Percentiles rank a stretch among this genome's conserved stretches.
Conservation (phyloP, 2,888 invertebrate species). For the Eurytoma californica region DNA sequence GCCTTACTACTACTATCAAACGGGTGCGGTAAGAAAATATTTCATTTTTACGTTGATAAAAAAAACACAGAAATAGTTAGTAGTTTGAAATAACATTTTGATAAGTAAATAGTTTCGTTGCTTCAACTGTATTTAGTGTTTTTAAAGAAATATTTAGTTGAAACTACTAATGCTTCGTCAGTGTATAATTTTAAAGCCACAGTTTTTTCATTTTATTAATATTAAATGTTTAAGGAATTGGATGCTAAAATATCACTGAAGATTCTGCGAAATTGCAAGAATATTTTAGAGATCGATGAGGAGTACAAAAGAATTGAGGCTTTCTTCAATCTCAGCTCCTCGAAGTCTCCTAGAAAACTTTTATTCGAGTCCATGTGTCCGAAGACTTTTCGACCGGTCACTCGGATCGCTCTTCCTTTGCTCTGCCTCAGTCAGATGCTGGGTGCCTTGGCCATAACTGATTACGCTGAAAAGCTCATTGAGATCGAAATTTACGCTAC, state of each 20-base stretch:
- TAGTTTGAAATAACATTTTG: too few species aligned
- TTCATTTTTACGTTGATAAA: too few species aligned
- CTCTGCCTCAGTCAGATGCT: conserved; percentile 60
- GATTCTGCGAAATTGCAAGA: conserved; percentile 49
- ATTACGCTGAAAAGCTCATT: conserved; percentile 55
- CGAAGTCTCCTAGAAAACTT: neutral
- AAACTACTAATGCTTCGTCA: too few species aligned
- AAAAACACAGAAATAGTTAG: too few species aligned
- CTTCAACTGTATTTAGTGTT: too few species aligned
- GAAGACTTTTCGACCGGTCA: conserved; percentile 15
- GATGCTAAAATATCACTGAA: conserved; percentile 60
- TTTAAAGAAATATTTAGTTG: too few species aligned
- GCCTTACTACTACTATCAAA: conserved; percentile 60
- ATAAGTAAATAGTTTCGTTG: too few species aligned
- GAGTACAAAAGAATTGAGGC: conserved; percentile 59
- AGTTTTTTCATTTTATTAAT: neutral
- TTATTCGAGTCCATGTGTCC: conserved; percentile 39
- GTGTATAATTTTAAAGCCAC: neutral
- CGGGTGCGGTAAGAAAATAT: conserved; percentile 56
- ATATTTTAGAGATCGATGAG: conserved; percentile 57
- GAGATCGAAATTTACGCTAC: conserved; percentile 34
- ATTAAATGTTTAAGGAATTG: conserved; percentile 53
- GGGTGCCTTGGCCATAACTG: conserved; percentile 57
- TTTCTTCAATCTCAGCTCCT: conserved; percentile 51
- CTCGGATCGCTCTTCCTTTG: conserved; percentile 13